Evolutionary conservation across 2,797 vertebrate species (phyloP), one percentile per base, ranked within the genome.

Genomic region (Trachops cirrhosus): DNA sequence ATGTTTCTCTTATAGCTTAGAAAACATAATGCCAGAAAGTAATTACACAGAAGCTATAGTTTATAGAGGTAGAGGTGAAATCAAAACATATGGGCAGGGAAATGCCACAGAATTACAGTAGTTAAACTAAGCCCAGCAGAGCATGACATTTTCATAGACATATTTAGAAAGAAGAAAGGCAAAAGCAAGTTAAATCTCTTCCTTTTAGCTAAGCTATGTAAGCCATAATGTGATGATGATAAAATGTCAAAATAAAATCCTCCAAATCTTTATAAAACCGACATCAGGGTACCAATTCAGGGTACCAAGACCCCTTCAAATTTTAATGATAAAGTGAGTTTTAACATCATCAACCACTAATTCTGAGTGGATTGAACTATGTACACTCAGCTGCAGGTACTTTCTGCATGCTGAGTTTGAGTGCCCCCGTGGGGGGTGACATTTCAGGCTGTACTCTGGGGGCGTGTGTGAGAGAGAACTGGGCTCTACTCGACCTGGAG

Each of bases 21-120:
- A 84, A 96, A 96, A 94, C 95, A 95, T 67, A 95, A 89, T 92
- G 89, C 68, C 91, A 97, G 80, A 77, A 95, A 91, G 92, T 97
- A 96, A 97, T 96, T 93, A 94, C 54, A 91, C 39, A 87, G 19
- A 62, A 62, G 92, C 75, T 89, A 93, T 73, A 88, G 83, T 93
- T 95, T 95, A 95, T 62, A 89, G 89, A 95, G 68, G 67, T 62
- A 68, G 16, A 96, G 68, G 19, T n/a, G n/a, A n/a, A 94, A 96
- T 83, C 89, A 95, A 97, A 96, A 96, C 93, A 96, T 88, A 97
- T 57, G 96, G 92, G 89, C 50, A 95, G 46, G 57, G 83, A 95
- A 95, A 87, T 86, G 71, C 48, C 74, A 83, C 73, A 85, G 62
- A 96, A 92, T 88, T 89, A 91, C 0, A 96, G 89, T 59, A 92